Conservation (phyloP, 2,888 invertebrate species). For the Leptarthrus brevirostris region DNA sequence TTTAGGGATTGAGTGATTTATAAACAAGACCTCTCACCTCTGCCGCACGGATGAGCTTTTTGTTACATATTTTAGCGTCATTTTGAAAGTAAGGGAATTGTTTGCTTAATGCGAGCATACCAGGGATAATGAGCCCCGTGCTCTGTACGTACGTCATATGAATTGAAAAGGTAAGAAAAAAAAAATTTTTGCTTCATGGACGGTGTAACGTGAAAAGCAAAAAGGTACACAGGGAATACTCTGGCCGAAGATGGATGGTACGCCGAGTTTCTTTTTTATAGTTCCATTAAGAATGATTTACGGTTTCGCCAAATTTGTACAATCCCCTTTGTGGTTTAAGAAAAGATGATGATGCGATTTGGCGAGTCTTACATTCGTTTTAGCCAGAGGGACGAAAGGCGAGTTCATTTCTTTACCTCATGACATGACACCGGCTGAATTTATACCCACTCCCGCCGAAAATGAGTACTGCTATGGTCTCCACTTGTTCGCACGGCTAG, state of each 20-base stretch:
- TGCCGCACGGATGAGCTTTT: conserved; percentile 13
- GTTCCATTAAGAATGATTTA: conserved; percentile 44
- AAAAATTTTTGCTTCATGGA: neutral
- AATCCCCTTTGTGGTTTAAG: conserved; percentile 36
- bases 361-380: neutral
- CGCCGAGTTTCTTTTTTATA: conserved; percentile 33
- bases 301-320: conserved; percentile 37
- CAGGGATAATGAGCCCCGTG: conserved; percentile 30
- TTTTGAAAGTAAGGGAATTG: conserved; percentile 32
- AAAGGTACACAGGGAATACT: conserved; percentile 11
- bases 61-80: neutral
- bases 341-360: conserved; percentile 33
- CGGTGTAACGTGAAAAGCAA: conserved; percentile 6
- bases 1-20: conserved; percentile 44
- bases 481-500: conserved; percentile 23
- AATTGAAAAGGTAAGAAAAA: conserved; percentile 25
- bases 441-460: neutral
- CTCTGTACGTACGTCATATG: conserved; percentile 14
- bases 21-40: conserved; percentile 24
- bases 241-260: conserved; percentile 30
- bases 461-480: too few species aligned
- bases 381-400: too few species aligned
- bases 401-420: conserved; percentile 14
- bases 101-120: conserved; percentile 37
- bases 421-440: neutral